These are phyloP conservation scores for Watsonalla cultraria DNA, from an alignment of 2,888 invertebrate species.

Conservation along the genomic window DNA sequence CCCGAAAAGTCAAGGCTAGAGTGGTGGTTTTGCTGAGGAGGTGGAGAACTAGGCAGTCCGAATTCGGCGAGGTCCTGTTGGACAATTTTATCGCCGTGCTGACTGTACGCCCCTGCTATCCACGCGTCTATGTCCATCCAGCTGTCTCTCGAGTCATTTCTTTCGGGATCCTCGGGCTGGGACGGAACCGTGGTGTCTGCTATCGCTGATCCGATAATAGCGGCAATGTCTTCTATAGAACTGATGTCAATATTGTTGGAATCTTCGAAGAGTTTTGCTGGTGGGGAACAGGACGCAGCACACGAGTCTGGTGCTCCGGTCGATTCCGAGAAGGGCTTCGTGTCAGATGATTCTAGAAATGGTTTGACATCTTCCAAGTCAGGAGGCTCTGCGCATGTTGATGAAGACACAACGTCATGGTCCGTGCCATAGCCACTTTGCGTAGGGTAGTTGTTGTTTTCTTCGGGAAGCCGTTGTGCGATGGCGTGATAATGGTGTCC, in stretches of 20 bases:
- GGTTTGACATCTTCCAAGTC: slow-evolving; percentile 81
- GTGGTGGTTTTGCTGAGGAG: slow-evolving; percentile 76
- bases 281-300: slow-evolving; percentile 72
- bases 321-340: slow-evolving; percentile 71
- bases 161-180: slow-evolving; percentile 84
- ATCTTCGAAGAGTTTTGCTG: slow-evolving; percentile 71
- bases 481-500: slow-evolving; percentile 93
- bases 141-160: slow-evolving; percentile 85
- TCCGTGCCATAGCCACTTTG: slow-evolving; percentile 81
- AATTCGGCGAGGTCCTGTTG: slow-evolving; percentile 85
- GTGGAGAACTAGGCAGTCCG: slow-evolving; percentile 81
- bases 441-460: slow-evolving; percentile 84
- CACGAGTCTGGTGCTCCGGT: slow-evolving; percentile 81
- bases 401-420: slow-evolving; percentile 86
- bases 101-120: slow-evolving; percentile 89
- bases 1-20: slow-evolving; percentile 71
- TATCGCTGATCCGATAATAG: slow-evolving; percentile 92
- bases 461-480: slow-evolving; percentile 85
- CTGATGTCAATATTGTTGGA: slow-evolving; percentile 82
- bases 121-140: slow-evolving; percentile 95
- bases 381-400: slow-evolving; percentile 83
- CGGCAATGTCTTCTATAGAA: slow-evolving; percentile 90
- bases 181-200: slow-evolving; percentile 92
- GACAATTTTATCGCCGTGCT: slow-evolving; percentile 83
- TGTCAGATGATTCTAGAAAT: slow-evolving; percentile 76